These are phyloP conservation scores for Sinhomidia bicolor DNA, from an alignment of 2,888 invertebrate species.

Conservation along the genomic window DNA sequence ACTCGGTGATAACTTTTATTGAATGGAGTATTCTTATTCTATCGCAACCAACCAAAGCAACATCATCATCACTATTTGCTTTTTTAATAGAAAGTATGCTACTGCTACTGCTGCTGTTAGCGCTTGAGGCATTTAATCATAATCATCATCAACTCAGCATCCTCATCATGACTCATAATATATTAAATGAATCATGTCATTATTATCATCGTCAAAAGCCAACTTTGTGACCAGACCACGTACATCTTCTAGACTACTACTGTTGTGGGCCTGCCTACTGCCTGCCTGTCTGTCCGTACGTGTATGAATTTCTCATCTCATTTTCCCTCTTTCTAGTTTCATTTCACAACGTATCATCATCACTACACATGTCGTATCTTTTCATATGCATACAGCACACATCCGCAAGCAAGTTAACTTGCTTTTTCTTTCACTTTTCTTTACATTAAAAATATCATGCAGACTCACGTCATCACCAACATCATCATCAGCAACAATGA, in stretches of 20 bases:
- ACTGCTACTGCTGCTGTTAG: background rate
- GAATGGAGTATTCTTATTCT: too few species aligned
- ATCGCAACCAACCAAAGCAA: too few species aligned
- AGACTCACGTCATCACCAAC: background rate
- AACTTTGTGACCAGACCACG: conserved; percentile 30
- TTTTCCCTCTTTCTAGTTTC: background rate
- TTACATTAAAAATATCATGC: background rate
- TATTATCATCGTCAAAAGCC: background rate
- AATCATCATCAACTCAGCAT: too few species aligned
- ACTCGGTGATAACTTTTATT: too few species aligned
- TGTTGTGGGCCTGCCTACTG: too few species aligned
- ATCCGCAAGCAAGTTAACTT: background rate
- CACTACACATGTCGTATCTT: background rate
- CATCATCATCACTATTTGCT: background rate
- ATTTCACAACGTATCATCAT: background rate
- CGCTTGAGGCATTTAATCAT: background rate
- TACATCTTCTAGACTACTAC: background rate
- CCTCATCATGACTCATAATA: background rate
- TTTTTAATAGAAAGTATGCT: conserved; percentile 11
- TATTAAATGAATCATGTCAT: conserved; percentile 25
- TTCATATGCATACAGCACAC: background rate
- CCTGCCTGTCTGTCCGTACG: too few species aligned
- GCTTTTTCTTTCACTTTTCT: background rate
- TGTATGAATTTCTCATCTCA: conserved; percentile 6
- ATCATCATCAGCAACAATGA: background rate